Percentiles rank a stretch among this genome's conserved stretches.
phyloP scores from a whole-genome alignment of 2,888 invertebrate species.

The Macrosoma leucophasiata region DNA sequence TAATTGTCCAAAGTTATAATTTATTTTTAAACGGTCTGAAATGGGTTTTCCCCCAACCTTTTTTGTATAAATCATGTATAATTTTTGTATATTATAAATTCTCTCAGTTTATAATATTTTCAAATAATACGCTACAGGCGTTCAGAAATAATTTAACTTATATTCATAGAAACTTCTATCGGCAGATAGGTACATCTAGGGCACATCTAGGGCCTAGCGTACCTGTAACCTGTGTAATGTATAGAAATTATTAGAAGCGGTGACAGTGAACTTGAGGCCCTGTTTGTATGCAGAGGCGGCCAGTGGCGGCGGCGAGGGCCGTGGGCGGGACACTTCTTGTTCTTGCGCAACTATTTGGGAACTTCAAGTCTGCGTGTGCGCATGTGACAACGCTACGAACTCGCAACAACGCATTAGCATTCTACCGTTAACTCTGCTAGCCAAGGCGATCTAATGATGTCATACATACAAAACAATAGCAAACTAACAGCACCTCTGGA shows the following conservation, averaged over 20 bases:
- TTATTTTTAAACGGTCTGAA: too few species aligned
- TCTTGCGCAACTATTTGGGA: constrained; percentile 63
- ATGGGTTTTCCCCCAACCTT: too few species aligned
- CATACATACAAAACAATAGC: constrained; percentile 37
- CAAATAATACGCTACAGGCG: too few species aligned
- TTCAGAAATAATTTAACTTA: too few species aligned
- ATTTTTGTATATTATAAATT: too few species aligned
- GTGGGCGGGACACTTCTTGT: constrained; percentile 56
- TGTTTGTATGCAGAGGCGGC: constrained; percentile 36
- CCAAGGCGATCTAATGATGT: constrained; percentile 48
- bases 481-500: constrained; percentile 21
- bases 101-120: too few species aligned
- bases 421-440: constrained; percentile 64
- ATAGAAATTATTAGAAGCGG: constrained; percentile 36
- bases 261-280: constrained; percentile 64
- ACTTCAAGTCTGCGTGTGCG: constrained; percentile 37
- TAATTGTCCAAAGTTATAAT: too few species aligned
- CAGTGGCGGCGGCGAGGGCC: constrained; percentile 33
- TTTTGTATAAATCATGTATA: too few species aligned
- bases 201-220: too few species aligned
- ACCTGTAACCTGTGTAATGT: too few species aligned
- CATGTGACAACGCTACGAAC: constrained; percentile 47
- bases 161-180: too few species aligned
- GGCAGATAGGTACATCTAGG: too few species aligned
- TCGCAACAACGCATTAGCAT: constrained; percentile 58